Base-by-base conservation (phyloP, 2,888 invertebrate species). In the Netelia fuscicornis region DNA sequence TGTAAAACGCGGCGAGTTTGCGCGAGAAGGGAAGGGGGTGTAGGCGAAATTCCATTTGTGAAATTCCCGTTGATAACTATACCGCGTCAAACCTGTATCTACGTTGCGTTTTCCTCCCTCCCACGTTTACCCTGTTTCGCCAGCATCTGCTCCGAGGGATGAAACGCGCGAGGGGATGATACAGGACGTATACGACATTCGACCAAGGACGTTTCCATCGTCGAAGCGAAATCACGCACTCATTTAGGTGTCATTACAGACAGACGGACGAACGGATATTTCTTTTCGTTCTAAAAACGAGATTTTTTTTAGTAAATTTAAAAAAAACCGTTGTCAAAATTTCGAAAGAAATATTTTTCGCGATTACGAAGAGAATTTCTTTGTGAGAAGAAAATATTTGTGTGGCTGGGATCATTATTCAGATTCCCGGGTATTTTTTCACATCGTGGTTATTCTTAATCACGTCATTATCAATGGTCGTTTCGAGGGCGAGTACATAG, bases 21-120 rank as follows among this genome's bases (percentile, higher is more conserved):
- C 44, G 11, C 48, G 37, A 1, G 77, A 58, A 44, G 83, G 44
- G 58, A 42, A 60, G 72, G 76, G 83, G 81, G 83, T 81, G 37
- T 83, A 64, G 76, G 83, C 71, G 48, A 86, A 86, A 87, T 86
- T 87, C 85, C 84, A 85, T 85, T 85, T 86, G 84, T 78, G 81
- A 86, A 87, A 86, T 86, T 87, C 85, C 85, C 77, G 82, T 81
- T 84, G 75, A 70, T 83, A 83, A 74, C 85, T 83, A 68, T 56
- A 68, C 44, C 58, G 44, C 11, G 20, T 54, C 54, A 76, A 37
- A 76, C 42, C 65, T 52, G 64, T 37, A 44, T 62, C 78, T 76
- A 25, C 65, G 17, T 54, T 10, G n/a, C 13, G 42, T 64, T 72
- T 81, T n/a, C 58, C 64, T 64, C 44, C 30, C 25, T 58, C 52